phyloP scores from a whole-genome alignment of 2,888 invertebrate genomes.

The Epinotia brunnichana region DNA sequence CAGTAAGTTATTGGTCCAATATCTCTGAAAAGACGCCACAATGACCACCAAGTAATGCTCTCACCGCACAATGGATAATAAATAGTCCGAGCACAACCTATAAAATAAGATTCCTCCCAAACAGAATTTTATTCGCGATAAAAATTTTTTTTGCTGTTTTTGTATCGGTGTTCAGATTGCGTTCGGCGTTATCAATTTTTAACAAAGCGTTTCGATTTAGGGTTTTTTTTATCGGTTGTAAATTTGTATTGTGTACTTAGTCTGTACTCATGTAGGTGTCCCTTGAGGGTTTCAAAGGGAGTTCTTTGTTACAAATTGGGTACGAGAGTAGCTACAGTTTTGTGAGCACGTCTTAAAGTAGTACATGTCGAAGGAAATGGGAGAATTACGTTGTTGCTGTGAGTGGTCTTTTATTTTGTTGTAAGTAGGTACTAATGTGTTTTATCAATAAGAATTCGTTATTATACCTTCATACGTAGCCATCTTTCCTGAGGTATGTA shows the following conservation, averaged over 20 bases:
- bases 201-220: constrained; percentile 32
- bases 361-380: background rate
- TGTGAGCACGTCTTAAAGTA: background rate
- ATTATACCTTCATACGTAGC: no score
- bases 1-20: constrained; percentile 73
- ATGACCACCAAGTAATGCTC: constrained; percentile 56
- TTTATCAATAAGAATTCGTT: no score
- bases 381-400: background rate
- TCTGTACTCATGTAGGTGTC: background rate
- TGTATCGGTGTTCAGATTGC: constrained; percentile 27
- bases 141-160: constrained; percentile 25
- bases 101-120: constrained; percentile 40
- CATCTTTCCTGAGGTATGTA: no score
- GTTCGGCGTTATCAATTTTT: constrained; percentile 37
- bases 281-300: background rate
- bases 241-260: constrained; percentile 20
- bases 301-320: constrained; percentile 15
- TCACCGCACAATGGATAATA: constrained; percentile 64
- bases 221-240: constrained; percentile 30
- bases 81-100: constrained; percentile 53
- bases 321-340: background rate
- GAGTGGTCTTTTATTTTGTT: background rate
- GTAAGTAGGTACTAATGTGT: no score
- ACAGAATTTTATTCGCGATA: constrained; percentile 37
- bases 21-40: constrained; percentile 67